Evolutionary conservation across 1,140 invertebrate species (phyloP), one percentile per base, ranked within the genome.

Genomic region (Prorops nasuta): DNA sequence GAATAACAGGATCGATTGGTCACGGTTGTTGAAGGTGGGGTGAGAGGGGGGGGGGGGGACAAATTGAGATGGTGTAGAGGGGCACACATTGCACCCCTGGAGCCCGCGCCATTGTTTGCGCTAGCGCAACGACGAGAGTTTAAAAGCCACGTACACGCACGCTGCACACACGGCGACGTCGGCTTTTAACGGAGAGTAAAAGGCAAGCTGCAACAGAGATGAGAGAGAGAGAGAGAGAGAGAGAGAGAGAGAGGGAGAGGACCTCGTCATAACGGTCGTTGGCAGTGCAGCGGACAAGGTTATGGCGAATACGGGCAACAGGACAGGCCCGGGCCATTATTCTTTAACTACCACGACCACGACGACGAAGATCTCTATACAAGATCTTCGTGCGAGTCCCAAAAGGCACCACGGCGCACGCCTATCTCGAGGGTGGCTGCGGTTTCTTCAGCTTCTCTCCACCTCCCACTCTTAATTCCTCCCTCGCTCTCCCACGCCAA

Each of bases 191-290:
- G 51, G 39, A 28, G 49, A 38, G 48, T 44, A 52, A 44, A 42
- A 53, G 50, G 53, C 57, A 53, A 62, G 54, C 54, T n/a, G n/a
- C n/a, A n/a, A n/a, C n/a, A n/a, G n/a, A n/a, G n/a, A n/a, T n/a
- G n/a, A n/a, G n/a, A n/a, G 54, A 54, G 46, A n/a, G n/a, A n/a
- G n/a, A n/a, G n/a, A n/a, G n/a, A n/a, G n/a, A n/a, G n/a, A n/a
- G n/a, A n/a, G n/a, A n/a, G n/a, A n/a, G n/a, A n/a, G n/a, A n/a
- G n/a, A n/a, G 58, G 50, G 48, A 60, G 51, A 45, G 34, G 51
- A 34, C 43, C 52, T 63, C 63, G 60, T 66, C 63, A 66, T 64
- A 66, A 66, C 63, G 63, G 64, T 67, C 64, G 63, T 57, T n/a
- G n/a, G n/a, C n/a, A n/a, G n/a, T n/a, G n/a, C n/a, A n/a, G n/a